A percentile compares a stretch with the other conserved stretches of the same genome.
These are phyloP conservation scores for Papilio polytes DNA, from an alignment of 1,140 invertebrate genomes.

Conservation along the genomic window DNA sequence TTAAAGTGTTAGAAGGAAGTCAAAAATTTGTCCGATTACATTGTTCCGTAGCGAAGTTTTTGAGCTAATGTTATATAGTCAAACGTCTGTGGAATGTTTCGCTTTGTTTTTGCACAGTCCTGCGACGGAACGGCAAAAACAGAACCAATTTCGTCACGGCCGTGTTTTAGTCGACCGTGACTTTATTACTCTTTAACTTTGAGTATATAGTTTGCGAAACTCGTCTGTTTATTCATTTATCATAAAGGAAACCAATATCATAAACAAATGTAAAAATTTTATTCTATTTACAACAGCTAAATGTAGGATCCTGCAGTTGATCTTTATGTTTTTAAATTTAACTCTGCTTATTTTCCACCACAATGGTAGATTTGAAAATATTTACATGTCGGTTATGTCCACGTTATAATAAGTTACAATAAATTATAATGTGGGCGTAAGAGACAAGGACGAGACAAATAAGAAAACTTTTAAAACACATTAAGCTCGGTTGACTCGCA, in stretches of 20 bases:
- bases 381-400: too few species aligned
- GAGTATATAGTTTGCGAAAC: constrained; percentile 4
- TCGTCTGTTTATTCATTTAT: not conserved
- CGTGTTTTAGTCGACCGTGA: constrained; percentile 5
- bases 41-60: not conserved
- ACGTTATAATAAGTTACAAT: too few species aligned
- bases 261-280: not conserved
- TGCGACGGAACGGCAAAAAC: constrained; percentile 16
- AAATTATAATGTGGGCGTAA: not conserved
- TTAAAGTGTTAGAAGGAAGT: not conserved
- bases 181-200: constrained; percentile 12
- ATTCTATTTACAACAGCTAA: not conserved
- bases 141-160: constrained; percentile 20
- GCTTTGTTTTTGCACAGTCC: constrained; percentile 14
- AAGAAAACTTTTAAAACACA: too few species aligned
- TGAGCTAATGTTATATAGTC: constrained; percentile 7
- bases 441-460: not conserved
- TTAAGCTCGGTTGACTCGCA: too few species aligned
- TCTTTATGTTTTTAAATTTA: not conserved
- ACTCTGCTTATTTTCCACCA: not conserved
- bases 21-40: not conserved
- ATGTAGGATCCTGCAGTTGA: not conserved
- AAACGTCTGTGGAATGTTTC: constrained; percentile 6
- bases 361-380: too few species aligned
- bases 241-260: not conserved